Base-by-base conservation (phyloP, 1,140 invertebrate genomes). In the Caerostris darwini region DNA sequence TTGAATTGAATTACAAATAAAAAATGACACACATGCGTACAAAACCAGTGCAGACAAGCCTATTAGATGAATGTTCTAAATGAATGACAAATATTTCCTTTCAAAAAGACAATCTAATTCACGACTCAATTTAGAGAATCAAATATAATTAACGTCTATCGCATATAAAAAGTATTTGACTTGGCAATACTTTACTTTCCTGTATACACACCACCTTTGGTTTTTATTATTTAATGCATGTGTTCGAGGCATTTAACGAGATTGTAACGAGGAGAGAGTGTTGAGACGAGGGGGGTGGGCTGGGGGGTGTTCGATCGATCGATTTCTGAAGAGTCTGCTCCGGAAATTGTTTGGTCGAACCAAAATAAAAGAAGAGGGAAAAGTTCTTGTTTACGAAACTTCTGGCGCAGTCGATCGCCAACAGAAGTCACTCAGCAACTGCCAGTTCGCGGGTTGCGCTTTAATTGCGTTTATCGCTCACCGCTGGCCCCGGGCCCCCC, bases 391-490 rank as follows among this genome's bases (percentile, higher is more conserved):
- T 90, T 81, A 90, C 89, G 89, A 90, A 90, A 90, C 89, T 90
- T 90, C 89, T 90, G 89, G 89, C 69, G 54, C 71, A 71, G 34
- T 34, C 53, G 89, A 90, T 90, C 56, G 89, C 89, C 89, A 90
- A 90, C 89, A 90, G 87, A 89, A 89, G 87, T 89, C 87, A 89
- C 61, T 71, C 89, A 90, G 34, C 69, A 34, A 57, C 54, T 90
- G 69, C 67, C 89, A 57, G 61, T 54, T 69, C 57, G 89, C 71
- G 89, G 89, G 89, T 90, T 90, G 89, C 89, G 89, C 89, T 90
- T 90, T 90, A 90, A 90, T 90, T 90, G 89, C 89, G 71, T 90
- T 90, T 90, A 90, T 90, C 89, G 89, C 81, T 90, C 89, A 90
- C 81, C 89, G 57, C 50, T 69, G 57, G 85, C 53, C 59, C 53